Evolutionary conservation across 1,140 invertebrate species (phyloP).

Genomic region (Calliphora vicina): DNA sequence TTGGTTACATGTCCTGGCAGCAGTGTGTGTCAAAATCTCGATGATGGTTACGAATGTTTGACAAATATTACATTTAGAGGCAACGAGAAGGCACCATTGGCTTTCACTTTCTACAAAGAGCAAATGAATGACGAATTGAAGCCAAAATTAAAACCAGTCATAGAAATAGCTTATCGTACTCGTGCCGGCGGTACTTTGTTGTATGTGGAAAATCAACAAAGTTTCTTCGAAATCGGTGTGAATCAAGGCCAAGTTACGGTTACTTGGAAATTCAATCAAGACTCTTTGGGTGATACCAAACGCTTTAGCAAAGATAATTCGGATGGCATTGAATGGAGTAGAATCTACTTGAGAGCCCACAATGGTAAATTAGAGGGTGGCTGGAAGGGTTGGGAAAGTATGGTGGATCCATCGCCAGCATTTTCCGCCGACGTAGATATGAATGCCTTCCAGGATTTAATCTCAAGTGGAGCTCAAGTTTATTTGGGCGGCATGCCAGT

Average conservation of each 20-base stretch:
- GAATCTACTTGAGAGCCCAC: constrained; percentile 66
- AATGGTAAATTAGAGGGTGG: constrained; percentile 66
- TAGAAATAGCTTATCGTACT: constrained; percentile 73
- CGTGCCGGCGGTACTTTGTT: constrained; percentile 78
- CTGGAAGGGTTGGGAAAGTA: constrained; percentile 62
- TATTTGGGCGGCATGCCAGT: constrained; percentile 59
- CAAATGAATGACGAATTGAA: constrained; percentile 51
- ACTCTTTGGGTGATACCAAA: constrained; percentile 63
- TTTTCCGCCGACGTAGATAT: constrained; percentile 57
- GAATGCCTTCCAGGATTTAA: constrained; percentile 53
- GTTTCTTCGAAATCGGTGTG: constrained; percentile 75
- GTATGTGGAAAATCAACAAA: constrained; percentile 65
- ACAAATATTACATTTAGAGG: constrained; percentile 81
- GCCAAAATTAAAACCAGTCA: constrained; percentile 54
- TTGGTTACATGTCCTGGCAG: constrained; percentile 81
- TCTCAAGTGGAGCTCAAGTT: constrained; percentile 54
- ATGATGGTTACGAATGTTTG: constrained; percentile 82
- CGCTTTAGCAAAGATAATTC: constrained; percentile 70
- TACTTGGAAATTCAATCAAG: constrained; percentile 70
- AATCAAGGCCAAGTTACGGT: constrained; percentile 74
- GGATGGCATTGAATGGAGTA: constrained; percentile 73
- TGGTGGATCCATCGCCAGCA: constrained; percentile 56
- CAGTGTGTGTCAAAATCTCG: constrained; percentile 85
- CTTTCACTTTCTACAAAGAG: constrained; percentile 55
- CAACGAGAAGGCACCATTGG: constrained; percentile 71